Base-by-base conservation (phyloP, 2,888 invertebrate genomes). In the Creontiades dilutus region DNA sequence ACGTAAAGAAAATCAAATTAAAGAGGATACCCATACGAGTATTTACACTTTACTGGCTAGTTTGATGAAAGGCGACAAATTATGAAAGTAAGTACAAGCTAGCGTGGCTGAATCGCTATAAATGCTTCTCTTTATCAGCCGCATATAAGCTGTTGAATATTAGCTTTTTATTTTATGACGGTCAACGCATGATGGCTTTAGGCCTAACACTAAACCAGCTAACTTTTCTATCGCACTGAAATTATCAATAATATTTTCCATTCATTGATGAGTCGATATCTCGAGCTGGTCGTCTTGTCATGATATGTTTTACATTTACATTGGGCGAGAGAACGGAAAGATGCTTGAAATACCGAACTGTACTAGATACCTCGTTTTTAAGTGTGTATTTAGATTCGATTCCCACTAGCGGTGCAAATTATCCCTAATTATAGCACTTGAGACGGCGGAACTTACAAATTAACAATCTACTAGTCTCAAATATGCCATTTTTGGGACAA, bases 31-130 rank as follows among this genome's bases (percentile, higher is more conserved):
- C 19, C 19, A n/a, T n/a, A n/a, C n/a, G n/a, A n/a, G n/a, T 61
- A 61, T 19, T 19, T 61, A 19, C 19, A 61, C 9, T 5, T 19
- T 19, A 19, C 2, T n/a, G 61, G 19, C 16, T 19, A 61, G 61
- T 61, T 61, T 19, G n/a, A 61, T 61, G 61, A 61, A 14, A 19
- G 2, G n/a, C 2, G 61, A 19, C 61, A 19, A 61, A 61, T 16
- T 61, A 61, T 61, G 61, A 61, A 61, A 61, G 61, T 61, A 61
- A 61, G 61, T 61, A 61, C n/a, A 16, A 19, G 2, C 19, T 61
- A 61, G 61, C 19, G n/a, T 61, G 61, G 61, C 61, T 61, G 61
- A n/a, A 61, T n/a, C 19, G 61, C 19, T 19, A 61, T 1, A 61
- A 0, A 19, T n/a, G 61, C 61, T 61, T 37, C 7, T 61, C 0